Base-by-base conservation (phyloP, 2,113 vertebrate species). In the Stegastes partitus region DNA sequence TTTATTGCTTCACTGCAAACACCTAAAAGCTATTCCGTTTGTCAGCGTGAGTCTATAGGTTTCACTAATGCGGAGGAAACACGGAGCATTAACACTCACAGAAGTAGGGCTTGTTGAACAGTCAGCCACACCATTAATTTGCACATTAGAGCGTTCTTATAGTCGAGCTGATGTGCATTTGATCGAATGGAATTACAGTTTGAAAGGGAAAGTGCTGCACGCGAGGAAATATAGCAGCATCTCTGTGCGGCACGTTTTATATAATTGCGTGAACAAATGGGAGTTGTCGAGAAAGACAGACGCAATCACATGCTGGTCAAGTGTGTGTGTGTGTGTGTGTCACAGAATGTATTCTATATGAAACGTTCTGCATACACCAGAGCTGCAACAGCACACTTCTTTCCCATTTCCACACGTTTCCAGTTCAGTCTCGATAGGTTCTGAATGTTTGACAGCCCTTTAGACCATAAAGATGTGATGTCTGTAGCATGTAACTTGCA, bases 1-100 rank as follows among this genome's bases (percentile, higher is more conserved):
- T 72, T 68, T 70, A 57, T 39, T 73, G 71, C 68, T 59, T 77
- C 45, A 26, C 70, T 69, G 63, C 44, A 78, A 79, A 65, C 76
- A 64, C 74, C 65, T 68, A 11, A 65, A 72, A 42, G 21, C 34
- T 31, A 9, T 34, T 77, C 7, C 58, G 15, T 51, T 51, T 77
- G 68, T 77, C 80, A 50, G 21, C 34, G 50, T 28, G 16, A 47
- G 64, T 63, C 65, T 51, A 37, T 25, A 39, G 55, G 18, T 58
- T 47, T 49, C 22, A 65, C 64, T 77, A 63, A 81, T 65, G 44
- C n/a, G 11, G 21, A 49, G 23, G 37, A 49, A 34, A 65, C 26
- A 42, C n/a, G 23, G 25, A 39, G 3, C 18, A 68, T 62, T 70
- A 44, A 44, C 26, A 14, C 62, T 23, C 39, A 39, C 45, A 71